Evolutionary conservation across 2,113 vertebrate genomes (phyloP).

Genomic region (Lipotes vexillifer): DNA sequence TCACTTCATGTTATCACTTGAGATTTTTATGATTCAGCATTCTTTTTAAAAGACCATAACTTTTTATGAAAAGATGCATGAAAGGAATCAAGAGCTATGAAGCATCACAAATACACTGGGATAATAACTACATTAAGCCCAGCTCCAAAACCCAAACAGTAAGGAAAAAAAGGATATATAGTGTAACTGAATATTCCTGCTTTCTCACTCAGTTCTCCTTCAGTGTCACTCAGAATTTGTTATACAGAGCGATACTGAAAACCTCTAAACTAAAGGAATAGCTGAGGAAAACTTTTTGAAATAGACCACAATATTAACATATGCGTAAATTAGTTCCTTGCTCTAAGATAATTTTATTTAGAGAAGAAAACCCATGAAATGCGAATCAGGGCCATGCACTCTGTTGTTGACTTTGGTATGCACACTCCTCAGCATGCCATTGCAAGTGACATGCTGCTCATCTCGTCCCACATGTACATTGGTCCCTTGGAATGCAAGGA

Average conservation of each 20-base stretch:
- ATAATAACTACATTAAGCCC: neutral
- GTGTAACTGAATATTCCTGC: neutral
- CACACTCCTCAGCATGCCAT: neutral
- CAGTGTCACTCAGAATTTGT: neutral
- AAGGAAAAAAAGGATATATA: neutral
- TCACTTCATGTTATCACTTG: neutral
- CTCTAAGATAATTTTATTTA: neutral
- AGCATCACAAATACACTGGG: neutral
- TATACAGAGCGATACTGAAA: neutral
- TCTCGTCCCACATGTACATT: accelerated
- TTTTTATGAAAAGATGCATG: neutral
- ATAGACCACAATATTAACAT: neutral
- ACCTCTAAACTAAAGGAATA: neutral
- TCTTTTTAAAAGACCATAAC: neutral
- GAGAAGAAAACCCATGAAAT: neutral
- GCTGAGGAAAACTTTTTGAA: neutral
- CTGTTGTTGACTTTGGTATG: neutral
- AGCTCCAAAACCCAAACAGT: neutral
- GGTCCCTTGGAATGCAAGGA: neutral
- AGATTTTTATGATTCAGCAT: neutral
- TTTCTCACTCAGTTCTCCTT: neutral
- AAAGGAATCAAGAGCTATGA: neutral
- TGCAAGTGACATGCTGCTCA: neutral
- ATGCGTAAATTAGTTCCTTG: neutral
- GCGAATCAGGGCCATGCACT: neutral